Evolutionary conservation across 64 coral and sea anemone genomes (phyloP).

Genomic region (Dendronephthya gigantea): DNA sequence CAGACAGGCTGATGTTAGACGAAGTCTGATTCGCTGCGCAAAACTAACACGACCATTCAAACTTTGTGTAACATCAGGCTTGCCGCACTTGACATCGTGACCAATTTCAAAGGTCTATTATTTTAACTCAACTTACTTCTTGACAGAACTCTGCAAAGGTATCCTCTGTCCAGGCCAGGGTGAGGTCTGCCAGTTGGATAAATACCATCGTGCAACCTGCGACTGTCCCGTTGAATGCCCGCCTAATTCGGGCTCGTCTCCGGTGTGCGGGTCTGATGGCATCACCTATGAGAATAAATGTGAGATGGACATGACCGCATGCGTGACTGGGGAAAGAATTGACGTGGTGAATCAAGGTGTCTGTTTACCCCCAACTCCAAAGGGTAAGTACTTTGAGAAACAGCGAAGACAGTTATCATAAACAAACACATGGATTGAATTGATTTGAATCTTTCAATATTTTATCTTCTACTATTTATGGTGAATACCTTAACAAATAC

Average conservation of each 20-base stretch:
- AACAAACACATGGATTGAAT: neutral
- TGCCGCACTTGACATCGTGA: no score
- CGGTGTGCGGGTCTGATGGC: constrained; percentile 46
- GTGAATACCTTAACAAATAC: no score
- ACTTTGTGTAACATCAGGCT: no score
- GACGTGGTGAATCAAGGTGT: constrained; percentile 22
- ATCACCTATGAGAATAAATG: constrained; percentile 30
- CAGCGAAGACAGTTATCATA: neutral
- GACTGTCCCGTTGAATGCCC: neutral
- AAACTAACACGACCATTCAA: no score
- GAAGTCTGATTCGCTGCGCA: no score
- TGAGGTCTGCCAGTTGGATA: neutral
- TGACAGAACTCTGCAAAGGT: neutral
- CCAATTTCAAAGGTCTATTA: neutral
- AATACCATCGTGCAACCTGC: constrained; percentile 1
- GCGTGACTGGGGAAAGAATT: constrained; percentile 26
- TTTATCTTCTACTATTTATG: no score
- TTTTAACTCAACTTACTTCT: neutral
- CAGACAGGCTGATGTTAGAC: no score
- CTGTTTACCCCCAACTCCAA: neutral
- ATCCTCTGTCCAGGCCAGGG: neutral
- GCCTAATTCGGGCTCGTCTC: neutral
- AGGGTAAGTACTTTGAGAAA: neutral
- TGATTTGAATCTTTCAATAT: neutral
- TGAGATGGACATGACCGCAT: constrained; percentile 32